Evolutionary conservation across 2,797 vertebrate genomes (phyloP).

Genomic region (Acanthis flammea): DNA sequence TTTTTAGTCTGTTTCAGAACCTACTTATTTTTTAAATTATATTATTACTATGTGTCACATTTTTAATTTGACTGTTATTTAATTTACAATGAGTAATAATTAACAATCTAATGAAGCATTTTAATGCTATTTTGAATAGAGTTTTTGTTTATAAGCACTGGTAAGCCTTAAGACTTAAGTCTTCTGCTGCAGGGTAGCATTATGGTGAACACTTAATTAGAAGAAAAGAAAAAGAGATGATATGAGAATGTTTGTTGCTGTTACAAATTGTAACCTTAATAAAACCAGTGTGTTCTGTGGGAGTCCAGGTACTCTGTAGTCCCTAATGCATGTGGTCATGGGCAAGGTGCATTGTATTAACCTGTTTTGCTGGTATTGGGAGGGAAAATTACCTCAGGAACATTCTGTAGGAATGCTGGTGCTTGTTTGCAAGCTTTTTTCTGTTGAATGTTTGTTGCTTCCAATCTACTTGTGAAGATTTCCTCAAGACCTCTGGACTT

Average conservation of each 20-base stretch:
- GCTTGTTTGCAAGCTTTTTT: neutral
- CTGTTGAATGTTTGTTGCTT: neutral
- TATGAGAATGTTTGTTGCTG: neutral
- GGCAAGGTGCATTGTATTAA: neutral
- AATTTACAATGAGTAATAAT: neutral
- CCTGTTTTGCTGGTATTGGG: neutral
- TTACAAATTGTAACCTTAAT: neutral
- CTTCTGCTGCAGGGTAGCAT: neutral
- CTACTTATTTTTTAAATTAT: neutral
- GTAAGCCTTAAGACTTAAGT: neutral
- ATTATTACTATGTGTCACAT: neutral
- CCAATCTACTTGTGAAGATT: constrained; percentile 52
- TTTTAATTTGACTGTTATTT: neutral
- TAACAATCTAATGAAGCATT: neutral
- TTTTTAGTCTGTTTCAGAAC: neutral
- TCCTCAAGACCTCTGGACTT: constrained; percentile 30
- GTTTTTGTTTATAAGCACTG: neutral
- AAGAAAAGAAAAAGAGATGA: neutral
- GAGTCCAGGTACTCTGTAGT: neutral
- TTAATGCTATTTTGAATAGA: neutral
- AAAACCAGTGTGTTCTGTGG: neutral
- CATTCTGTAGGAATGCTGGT: neutral
- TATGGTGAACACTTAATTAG: neutral
- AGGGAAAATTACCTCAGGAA: constrained; percentile 2
- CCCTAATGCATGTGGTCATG: neutral